Evolutionary conservation across 2,888 invertebrate species (phyloP), one percentile per base, ranked within the genome.

Genomic region (Rhyacophila evoluta): DNA sequence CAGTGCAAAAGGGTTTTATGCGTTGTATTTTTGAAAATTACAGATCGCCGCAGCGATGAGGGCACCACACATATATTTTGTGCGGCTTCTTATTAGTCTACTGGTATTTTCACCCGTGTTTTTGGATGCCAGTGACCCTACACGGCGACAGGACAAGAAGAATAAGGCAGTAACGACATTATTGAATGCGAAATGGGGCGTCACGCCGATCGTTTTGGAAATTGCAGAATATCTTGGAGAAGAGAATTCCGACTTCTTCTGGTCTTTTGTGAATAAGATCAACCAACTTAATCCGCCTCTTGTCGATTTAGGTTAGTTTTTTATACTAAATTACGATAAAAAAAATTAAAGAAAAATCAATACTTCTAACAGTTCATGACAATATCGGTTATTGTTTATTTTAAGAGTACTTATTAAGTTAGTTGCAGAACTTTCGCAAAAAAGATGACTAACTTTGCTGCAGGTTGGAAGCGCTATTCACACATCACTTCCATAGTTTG

Each of bases 161-260:
- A 87, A 92, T 11, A 97, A 96, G 88, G 94, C 96, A 75, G 95
- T 97, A 12, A 95, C 95, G 12, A 95, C 96, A 28, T 91, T 95
- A 75, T 92, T 99, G 38, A 95, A 98, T 87, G 97, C 98, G 1
- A 98, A 98, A 91, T 99, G 99, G 99, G 91, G 93, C 83, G 93
- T 95, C 74, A 98, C 98, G 15, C 98, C 98, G 6, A 88, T 98
- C 74, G 92, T 96, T 69, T 90, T 98, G 78, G 99, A 99, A 89
- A 93, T 96, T 36, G 95, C 97, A 37, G 98, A 96, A 87, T 95
- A 95, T 87, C 88, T 96, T 80, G 92, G 93, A 8, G 95, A 94
- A 85, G 96, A 97, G 87, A 95, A 94, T 87, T 86, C 92, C 0
- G 93, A 93, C 85, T 91, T 93, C 81, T 96, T 95, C 87, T 97